Evolutionary conservation across 1,140 invertebrate species (phyloP), one percentile per base, ranked within the genome.

Genomic region (Habropoda laboriosa): DNA sequence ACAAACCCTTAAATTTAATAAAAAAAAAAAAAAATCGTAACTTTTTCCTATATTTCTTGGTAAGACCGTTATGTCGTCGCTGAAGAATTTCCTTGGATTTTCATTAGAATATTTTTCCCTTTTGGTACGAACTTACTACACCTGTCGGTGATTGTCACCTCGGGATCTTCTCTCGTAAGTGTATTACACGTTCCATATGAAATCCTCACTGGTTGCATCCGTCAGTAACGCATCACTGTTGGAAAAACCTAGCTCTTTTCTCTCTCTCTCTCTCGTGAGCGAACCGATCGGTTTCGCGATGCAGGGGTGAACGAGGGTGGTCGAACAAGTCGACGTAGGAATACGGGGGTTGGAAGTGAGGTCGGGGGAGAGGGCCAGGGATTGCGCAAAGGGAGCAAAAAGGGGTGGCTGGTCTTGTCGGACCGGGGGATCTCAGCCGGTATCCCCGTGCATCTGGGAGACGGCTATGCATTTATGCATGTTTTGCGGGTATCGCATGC

Each of bases 391-490:
- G 83, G 83, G 71, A 81, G 79, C 73, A 89, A 89, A 88, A 87
- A 85, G 80, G 84, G 87, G 78, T 89, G 83, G 79, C 67, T 73
- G 83, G 80, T 76, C 85, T 90, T 90, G 88, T 89, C 88, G 83
- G 82, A 27, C 47, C 70, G 81, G 38, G 84, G 88, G 85, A 89
- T 90, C 89, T 90, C 72, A 75, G 60, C 27, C 66, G 83, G 73
- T 90, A 87, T 90, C 87, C 87, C 75, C 79, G 80, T 83, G 85
- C 87, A 89, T 89, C 87, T 89, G 85, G 67, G 85, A 85, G 84
- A 86, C 85, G 85, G 87, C 81, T 88, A 90, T 90, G 88, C 88
- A 90, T 90, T 90, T 89, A 90, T 90, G 90, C 88, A 90, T 89
- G 90, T 88, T 89, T 90, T 77, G 83, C 85, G 79, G 86, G 87